Percentiles rank a stretch among this genome's conserved stretches.
phyloP scores from a whole-genome alignment of 2,888 invertebrate species.

The Thecophora atra region DNA sequence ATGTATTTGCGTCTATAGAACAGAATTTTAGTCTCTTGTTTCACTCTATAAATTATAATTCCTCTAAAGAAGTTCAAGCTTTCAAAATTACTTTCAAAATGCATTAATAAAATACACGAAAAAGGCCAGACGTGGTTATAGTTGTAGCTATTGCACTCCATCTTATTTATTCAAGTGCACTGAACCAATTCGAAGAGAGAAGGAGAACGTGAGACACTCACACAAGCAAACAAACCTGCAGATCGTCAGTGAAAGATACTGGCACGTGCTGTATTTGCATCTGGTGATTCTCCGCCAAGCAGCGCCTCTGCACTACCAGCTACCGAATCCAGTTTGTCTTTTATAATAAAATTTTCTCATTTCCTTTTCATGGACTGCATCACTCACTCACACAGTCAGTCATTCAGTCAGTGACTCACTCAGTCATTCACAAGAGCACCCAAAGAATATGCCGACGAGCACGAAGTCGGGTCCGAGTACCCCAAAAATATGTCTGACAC shows the following conservation, averaged over 20 bases:
- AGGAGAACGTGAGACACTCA: conserved; percentile 11
- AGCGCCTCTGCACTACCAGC: neutral
- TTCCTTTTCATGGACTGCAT: conserved; percentile 22
- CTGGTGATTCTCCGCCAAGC: neutral
- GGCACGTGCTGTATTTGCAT: conserved; percentile 5
- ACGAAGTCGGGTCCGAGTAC: neutral
- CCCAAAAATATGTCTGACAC: neutral
- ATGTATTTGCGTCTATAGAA: neutral
- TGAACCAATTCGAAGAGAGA: conserved; percentile 14
- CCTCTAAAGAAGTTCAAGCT: neutral
- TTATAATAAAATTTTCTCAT: conserved; percentile 28
- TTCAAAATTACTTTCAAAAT: conserved; percentile 9
- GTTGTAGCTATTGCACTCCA: conserved; percentile 9
- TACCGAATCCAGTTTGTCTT: conserved; percentile 23
- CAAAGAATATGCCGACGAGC: neutral
- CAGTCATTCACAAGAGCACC: neutral
- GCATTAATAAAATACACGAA: neutral
- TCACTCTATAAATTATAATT: neutral
- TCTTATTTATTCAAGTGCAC: conserved; percentile 25
- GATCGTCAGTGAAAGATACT: neutral
- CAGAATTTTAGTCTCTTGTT: neutral
- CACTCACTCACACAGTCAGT: neutral
- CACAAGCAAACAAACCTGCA: neutral
- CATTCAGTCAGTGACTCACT: conserved; percentile 8
- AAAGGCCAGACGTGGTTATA: neutral